phyloP scores from a whole-genome alignment of 2,888 invertebrate genomes.

The Parapristionchus giblindavisi region DNA sequence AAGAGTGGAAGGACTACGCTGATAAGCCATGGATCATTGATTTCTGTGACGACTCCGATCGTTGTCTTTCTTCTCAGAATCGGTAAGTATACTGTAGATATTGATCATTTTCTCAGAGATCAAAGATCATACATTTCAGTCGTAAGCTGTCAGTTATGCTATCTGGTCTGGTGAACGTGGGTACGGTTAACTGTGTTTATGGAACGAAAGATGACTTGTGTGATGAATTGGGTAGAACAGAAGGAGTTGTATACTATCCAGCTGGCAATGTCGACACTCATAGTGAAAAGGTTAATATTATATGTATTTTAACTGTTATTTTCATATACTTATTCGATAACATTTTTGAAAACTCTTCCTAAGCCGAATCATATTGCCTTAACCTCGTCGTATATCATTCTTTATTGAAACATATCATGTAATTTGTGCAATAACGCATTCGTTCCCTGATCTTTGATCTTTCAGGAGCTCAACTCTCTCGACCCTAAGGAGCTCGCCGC shows the following conservation, averaged over 20 bases:
- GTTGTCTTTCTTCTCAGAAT: constrained; percentile 47
- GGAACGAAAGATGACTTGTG: constrained; percentile 73
- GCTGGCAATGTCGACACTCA: constrained; percentile 56
- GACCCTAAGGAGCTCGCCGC: constrained; percentile 75
- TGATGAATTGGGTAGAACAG: constrained; percentile 69
- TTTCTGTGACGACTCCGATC: constrained; percentile 72
- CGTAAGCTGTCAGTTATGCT: constrained; percentile 81
- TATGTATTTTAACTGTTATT: neutral
- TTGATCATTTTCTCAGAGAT: too few relatives aligned
- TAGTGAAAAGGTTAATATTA: constrained; percentile 44
- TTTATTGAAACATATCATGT: too few relatives aligned
- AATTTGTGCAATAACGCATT: too few relatives aligned
- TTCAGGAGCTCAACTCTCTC: constrained; percentile 70
- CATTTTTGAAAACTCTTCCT: neutral
- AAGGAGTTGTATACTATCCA: constrained; percentile 70
- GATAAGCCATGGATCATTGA: constrained; percentile 74
- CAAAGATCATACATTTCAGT: constrained; percentile 57
- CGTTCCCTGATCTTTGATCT: too few relatives aligned
- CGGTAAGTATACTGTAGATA: too few relatives aligned
- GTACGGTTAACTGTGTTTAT: constrained; percentile 73
- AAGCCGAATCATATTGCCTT: too few relatives aligned
- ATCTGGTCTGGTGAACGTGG: constrained; percentile 74
- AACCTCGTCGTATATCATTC: too few relatives aligned
- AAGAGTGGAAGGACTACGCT: constrained; percentile 57
- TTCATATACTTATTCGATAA: neutral